These are phyloP conservation scores for Picus viridis DNA, from an alignment of 2,797 vertebrate genomes.

Conservation along the genomic window DNA sequence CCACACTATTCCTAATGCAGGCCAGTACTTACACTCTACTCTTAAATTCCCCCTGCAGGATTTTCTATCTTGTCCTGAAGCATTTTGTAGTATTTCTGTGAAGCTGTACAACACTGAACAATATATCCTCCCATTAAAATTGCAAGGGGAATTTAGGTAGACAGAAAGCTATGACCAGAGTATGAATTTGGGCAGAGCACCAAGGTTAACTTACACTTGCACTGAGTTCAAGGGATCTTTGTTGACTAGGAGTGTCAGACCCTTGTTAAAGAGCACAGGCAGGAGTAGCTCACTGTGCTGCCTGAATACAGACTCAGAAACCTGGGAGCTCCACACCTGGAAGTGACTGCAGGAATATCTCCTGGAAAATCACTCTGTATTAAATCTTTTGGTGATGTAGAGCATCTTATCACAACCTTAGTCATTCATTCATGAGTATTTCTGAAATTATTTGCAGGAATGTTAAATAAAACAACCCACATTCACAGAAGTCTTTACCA, in stretches of 20 bases:
- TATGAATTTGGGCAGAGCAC: constrained; percentile 8
- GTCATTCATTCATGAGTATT: constrained; percentile 7
- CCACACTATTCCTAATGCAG: no score
- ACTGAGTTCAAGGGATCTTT: not conserved
- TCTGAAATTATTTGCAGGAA: constrained; percentile 24
- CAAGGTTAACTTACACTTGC: not conserved
- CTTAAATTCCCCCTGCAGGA: not conserved
- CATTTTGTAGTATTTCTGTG: not conserved
- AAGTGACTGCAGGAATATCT: not conserved
- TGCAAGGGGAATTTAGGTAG: constrained; percentile 22
- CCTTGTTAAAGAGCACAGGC: not conserved
- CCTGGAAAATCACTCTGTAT: not conserved
- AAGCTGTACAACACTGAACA: constrained; percentile 19
- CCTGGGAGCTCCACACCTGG: not conserved
- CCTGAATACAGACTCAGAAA: not conserved
- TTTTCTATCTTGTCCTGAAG: constrained; percentile 10
- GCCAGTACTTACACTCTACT: constrained; percentile 30
- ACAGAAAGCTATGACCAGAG: constrained; percentile 37
- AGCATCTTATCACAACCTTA: not conserved
- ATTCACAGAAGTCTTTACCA: not conserved
- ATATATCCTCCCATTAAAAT: constrained; percentile 7
- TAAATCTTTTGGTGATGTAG: not conserved
- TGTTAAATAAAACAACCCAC: not conserved
- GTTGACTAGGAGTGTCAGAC: not conserved
- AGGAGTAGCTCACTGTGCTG: not conserved